A percentile compares a stretch with the other conserved stretches of the same genome.
Evolutionary conservation across 2,113 vertebrate genomes (phyloP).

Genomic region (Pelodiscus sinensis): DNA sequence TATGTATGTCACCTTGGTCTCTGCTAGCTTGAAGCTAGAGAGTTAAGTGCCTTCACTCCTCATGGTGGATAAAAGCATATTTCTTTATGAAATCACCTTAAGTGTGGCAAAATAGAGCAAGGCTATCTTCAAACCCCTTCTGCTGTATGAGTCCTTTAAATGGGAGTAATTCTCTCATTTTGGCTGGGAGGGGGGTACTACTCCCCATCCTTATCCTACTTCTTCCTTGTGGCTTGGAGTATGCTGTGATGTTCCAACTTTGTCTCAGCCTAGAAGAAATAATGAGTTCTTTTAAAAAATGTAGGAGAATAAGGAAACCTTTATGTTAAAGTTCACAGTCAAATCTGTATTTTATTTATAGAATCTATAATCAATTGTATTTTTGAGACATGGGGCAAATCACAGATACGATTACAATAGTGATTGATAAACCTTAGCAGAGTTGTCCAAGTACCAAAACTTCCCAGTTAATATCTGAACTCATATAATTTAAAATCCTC

Average conservation of each 20-base stretch:
- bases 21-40: neutral
- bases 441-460: neutral
- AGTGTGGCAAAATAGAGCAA: neutral
- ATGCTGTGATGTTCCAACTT: neutral
- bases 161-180: neutral
- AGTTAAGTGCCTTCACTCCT: neutral
- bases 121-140: neutral
- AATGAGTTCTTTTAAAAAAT: conserved; percentile 8
- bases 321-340: neutral
- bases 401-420: neutral
- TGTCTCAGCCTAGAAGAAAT: conserved; percentile 5
- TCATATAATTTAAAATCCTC: neutral
- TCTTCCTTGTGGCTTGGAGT: neutral
- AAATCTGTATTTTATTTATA: neutral
- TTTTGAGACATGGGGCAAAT: neutral
- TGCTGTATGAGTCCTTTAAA: neutral
- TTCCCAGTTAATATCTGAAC: neutral
- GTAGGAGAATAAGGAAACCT: neutral
- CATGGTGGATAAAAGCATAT: neutral
- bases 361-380: neutral
- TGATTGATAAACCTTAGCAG: neutral
- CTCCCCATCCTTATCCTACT: neutral
- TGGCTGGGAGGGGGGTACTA: neutral
- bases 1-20: neutral
- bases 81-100: neutral